These are phyloP conservation scores for Epirrita christyi DNA, from an alignment of 2,888 invertebrate genomes.

Conservation along the genomic window DNA sequence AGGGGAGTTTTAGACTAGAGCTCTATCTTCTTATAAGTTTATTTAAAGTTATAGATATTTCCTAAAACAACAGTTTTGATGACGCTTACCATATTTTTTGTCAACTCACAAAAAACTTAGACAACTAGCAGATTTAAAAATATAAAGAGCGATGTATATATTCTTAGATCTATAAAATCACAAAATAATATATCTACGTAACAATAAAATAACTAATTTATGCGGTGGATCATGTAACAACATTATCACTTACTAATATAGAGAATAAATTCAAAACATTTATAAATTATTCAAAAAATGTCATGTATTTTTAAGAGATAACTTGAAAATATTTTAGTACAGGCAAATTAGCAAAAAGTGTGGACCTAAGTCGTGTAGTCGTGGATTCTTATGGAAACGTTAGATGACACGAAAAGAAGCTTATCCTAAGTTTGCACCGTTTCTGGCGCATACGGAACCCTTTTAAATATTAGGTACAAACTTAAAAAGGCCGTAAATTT, in stretches of 20 bases:
- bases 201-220: conserved; percentile 34
- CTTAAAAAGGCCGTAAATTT: too few relatives aligned
- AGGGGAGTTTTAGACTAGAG: too few relatives aligned
- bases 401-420: too few relatives aligned
- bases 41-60: too few relatives aligned
- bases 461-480: too few relatives aligned
- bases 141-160: conserved; percentile 7
- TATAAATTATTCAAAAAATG: background rate
- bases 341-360: too few relatives aligned
- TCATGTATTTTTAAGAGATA: conserved; percentile 1
- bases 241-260: background rate
- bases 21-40: too few relatives aligned
- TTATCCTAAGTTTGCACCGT: too few relatives aligned
- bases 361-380: too few relatives aligned
- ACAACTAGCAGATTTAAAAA: conserved; percentile 11
- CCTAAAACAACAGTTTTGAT: background rate
- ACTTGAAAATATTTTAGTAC: too few relatives aligned
- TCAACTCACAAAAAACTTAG: background rate
- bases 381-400: too few relatives aligned
- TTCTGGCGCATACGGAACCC: too few relatives aligned
- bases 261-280: background rate
- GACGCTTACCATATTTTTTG: background rate
- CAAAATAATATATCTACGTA: conserved; percentile 34
- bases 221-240: conserved; percentile 40
- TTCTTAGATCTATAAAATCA: conserved; percentile 42